Conservation (phyloP, 2,113 vertebrate species). For the Poecilia latipinna region DNA sequence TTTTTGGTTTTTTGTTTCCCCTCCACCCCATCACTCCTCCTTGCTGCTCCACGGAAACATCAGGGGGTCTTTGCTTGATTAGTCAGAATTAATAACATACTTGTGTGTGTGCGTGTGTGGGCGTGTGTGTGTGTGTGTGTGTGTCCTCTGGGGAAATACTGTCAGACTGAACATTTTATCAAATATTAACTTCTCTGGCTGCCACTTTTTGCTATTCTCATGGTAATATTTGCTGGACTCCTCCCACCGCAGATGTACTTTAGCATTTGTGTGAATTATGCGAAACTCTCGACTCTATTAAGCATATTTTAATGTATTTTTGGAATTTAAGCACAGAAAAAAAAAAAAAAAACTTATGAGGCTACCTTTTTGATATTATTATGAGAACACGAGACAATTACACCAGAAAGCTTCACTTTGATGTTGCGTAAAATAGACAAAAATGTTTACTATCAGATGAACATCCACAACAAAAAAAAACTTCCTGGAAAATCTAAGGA, state of each 20-base stretch:
- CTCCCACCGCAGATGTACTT: constrained; percentile 65
- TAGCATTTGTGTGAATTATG: constrained; percentile 3
- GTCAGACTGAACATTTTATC: constrained; percentile 74
- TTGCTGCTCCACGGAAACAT: constrained; percentile 65
- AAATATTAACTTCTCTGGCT: constrained; percentile 77
- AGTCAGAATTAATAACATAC: constrained; percentile 80
- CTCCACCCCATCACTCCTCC: constrained; percentile 41
- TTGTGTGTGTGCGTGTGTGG: constrained; percentile 23
- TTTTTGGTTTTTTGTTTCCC: constrained; percentile 31
- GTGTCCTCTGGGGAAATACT: constrained; percentile 63
- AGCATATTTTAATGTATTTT: constrained; percentile 11
- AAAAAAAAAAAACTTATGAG: not conserved
- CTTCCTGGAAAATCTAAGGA: too few relatives aligned
- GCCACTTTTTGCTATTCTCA: constrained; percentile 73
- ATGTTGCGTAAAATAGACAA: too few relatives aligned
- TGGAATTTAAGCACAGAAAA: constrained; percentile 8
- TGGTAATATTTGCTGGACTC: constrained; percentile 70
- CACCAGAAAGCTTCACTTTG: too few relatives aligned
- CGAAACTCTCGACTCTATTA: constrained; percentile 17
- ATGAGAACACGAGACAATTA: too few relatives aligned
- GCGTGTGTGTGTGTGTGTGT: constrained; percentile 21
- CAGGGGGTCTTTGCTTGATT: constrained; percentile 79
- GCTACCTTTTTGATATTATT: not conserved
- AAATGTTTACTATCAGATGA: too few relatives aligned
- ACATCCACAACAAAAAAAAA: too few relatives aligned